Percentiles rank a stretch among this genome's conserved stretches.
Evolutionary conservation across 2,113 vertebrate genomes (phyloP).

Genomic region (Phaethornis superciliosus): DNA sequence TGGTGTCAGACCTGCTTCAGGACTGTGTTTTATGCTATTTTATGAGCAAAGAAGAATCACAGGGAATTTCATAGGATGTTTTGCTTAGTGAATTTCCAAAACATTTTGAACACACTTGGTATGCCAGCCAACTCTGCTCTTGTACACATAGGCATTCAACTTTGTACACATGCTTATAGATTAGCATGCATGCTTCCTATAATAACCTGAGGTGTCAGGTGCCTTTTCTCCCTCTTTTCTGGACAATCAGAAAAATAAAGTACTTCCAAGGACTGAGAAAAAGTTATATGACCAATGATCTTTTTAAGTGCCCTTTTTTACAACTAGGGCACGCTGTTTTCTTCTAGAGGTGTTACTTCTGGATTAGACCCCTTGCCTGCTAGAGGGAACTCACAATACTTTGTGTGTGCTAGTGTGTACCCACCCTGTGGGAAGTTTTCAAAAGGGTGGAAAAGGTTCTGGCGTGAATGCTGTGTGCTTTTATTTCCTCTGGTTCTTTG

Average conservation of each 20-base stretch:
- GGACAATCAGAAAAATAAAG: neutral
- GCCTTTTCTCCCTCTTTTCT: neutral
- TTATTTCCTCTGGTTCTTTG: slow-evolving; percentile 46
- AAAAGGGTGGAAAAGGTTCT: slow-evolving; percentile 9
- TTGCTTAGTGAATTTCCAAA: neutral
- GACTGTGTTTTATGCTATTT: neutral
- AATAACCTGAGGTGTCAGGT: neutral
- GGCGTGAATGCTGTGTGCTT: neutral
- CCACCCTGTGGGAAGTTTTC: slow-evolving; percentile 26
- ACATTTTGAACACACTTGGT: neutral
- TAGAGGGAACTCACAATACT: neutral
- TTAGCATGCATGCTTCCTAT: neutral
- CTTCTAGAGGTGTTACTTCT: neutral
- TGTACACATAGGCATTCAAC: neutral
- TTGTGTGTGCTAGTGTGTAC: neutral
- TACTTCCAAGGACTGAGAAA: neutral
- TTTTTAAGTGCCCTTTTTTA: neutral
- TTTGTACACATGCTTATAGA: neutral
- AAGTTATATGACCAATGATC: neutral
- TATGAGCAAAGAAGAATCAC: neutral
- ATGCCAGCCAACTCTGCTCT: neutral
- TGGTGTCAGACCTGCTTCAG: neutral
- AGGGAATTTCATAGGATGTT: neutral
- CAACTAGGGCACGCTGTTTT: neutral
- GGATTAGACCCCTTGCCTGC: neutral